Evolutionary conservation across 1,140 invertebrate genomes (phyloP), one percentile per base, ranked within the genome.

Genomic region (Andrena cerasifolii): DNA sequence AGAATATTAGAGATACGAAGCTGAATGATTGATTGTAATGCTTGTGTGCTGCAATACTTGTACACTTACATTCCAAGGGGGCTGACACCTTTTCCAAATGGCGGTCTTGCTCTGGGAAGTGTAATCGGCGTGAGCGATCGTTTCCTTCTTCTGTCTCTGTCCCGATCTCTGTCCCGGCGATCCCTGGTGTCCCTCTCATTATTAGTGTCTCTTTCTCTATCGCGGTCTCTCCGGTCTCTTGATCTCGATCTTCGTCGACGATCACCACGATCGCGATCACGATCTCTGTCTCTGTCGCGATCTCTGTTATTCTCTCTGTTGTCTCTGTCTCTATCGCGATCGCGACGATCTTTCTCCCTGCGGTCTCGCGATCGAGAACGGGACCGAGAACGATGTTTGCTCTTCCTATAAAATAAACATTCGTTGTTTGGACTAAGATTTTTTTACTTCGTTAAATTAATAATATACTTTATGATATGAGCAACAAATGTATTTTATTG

Each of bases 61-160:
- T 18, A 67, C 62, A 91, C 92, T 92, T 90, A 93, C 92, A 91
- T 87, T 78, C 90, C 90, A 79, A 93, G 79, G 1, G 92, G 88
- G 84, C 92, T 89, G 68, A 91, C 86, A 6, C 90, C 88, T 88
- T 93, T 92, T 72, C 92, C 87, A 88, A 93, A 89, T 80, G 93
- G 93, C 14, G 93, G 89, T 72, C 91, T 90, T 6, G 89, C 88
- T 73, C 92, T 89, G 5, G 93, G 92, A 36, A 93, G 88, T 3
- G 92, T 91, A 14, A 93, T 90, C 0, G 93, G 93, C 4, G 93
- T 93, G 6, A 93, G 83, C 0, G 93, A 93, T 80, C 93, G 89
- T 79, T 93, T 93, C 54, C 92, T 89, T 71, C 91, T 93, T 87
- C 88, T 93, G 8, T 93, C 93, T 49, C 93, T 88, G 43, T 93